Evolutionary conservation across 2,888 invertebrate genomes (phyloP).

Genomic region (Dasypolia templi): DNA sequence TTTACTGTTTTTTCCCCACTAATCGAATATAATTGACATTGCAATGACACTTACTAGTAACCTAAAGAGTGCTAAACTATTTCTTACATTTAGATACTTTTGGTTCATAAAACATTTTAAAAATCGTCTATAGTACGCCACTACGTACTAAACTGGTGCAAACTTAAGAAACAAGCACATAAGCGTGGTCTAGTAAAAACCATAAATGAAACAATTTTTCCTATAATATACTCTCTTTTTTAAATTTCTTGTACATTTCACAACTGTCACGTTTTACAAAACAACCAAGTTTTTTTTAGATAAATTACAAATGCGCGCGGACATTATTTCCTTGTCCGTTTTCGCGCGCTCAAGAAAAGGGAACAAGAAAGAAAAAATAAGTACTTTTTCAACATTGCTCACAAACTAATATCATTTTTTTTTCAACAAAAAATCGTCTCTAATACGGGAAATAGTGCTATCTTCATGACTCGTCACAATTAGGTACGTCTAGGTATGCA

Average conservation of each 20-base stretch:
- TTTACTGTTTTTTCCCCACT: conserved; percentile 85
- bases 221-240: conserved; percentile 86
- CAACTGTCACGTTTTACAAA: conserved; percentile 83
- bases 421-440: conserved; percentile 75
- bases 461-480: conserved; percentile 73
- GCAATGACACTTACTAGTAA: conserved; percentile 90
- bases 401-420: conserved; percentile 78
- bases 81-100: conserved; percentile 83
- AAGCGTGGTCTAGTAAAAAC: conserved; percentile 76
- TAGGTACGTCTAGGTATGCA: conserved; percentile 50
- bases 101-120: conserved; percentile 81
- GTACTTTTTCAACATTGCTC: conserved; percentile 68
- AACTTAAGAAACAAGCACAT: conserved; percentile 85
- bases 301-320: conserved; percentile 52
- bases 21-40: conserved; percentile 90
- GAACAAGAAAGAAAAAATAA: conserved; percentile 68
- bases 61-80: conserved; percentile 88
- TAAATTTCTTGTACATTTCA: conserved; percentile 89
- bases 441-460: conserved; percentile 78
- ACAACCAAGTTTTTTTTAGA: conserved; percentile 75
- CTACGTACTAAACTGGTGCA: conserved; percentile 78
- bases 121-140: conserved; percentile 74
- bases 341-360: conserved; percentile 55
- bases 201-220: conserved; percentile 85
- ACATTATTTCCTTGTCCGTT: conserved; percentile 37